Conservation (phyloP, 2,113 vertebrate species). For the Anarhynchus alexandrinus region DNA sequence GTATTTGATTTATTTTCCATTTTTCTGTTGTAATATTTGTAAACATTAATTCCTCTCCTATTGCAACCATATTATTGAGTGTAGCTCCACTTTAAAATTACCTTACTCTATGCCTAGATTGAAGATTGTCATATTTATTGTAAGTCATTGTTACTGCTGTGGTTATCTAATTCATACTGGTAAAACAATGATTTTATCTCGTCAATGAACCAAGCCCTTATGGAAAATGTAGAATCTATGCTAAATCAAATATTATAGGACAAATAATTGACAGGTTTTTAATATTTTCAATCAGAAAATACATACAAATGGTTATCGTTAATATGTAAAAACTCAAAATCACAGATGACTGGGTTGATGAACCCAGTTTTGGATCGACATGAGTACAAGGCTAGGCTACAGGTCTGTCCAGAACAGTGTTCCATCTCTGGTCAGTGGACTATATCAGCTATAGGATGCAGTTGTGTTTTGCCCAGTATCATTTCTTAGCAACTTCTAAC, state of each 20-base stretch:
- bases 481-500: not conserved
- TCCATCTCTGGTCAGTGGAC: not conserved
- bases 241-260: not conserved
- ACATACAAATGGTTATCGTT: not conserved
- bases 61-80: not conserved
- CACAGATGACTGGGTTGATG: not conserved
- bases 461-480: not conserved
- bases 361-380: not conserved
- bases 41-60: not conserved
- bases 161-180: not conserved
- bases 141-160: not conserved
- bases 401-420: fast-evolving
- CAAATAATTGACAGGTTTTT: not conserved
- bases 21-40: not conserved
- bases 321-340: not conserved
- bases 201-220: not conserved
- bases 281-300: not conserved
- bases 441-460: not conserved
- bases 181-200: not conserved
- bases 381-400: not conserved
- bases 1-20: not conserved
- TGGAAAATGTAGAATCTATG: not conserved
- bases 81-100: not conserved
- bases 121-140: not conserved
- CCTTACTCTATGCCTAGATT: not conserved